A percentile compares a stretch with the other conserved stretches of the same genome.
phyloP scores from a whole-genome alignment of 2,113 vertebrate genomes.

The Glareola pratincola region DNA sequence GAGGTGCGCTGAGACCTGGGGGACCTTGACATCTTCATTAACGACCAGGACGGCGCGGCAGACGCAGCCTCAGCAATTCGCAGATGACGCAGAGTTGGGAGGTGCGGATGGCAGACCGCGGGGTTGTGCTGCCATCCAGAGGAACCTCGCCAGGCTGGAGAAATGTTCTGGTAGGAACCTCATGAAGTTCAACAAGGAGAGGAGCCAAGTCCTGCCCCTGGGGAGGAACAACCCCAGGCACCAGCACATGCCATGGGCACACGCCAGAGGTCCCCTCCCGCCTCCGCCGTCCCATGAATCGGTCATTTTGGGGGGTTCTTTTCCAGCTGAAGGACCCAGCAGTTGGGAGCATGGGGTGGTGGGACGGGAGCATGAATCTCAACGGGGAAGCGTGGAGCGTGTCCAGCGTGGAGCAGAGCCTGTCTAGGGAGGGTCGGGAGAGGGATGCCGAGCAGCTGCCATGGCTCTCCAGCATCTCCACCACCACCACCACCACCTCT shows the following conservation, averaged over 20 bases:
- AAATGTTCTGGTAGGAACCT: neutral
- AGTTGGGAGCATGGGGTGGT: fast-evolving
- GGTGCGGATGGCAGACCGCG: fast-evolving
- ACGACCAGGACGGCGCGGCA: neutral
- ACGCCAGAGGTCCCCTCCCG: neutral
- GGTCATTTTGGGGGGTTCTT: neutral
- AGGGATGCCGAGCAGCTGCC: neutral
- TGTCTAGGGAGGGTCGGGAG: neutral
- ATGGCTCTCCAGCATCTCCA: neutral
- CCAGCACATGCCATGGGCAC: neutral
- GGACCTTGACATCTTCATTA: neutral
- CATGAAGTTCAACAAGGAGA: neutral
- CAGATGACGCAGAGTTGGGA: neutral
- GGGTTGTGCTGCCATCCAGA: neutral
- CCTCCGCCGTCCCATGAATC: fast-evolving
- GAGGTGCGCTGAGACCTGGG: neutral
- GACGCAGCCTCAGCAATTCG: neutral
- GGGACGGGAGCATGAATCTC: neutral
- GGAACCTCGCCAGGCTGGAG: neutral
- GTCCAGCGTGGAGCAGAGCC: fast-evolving
- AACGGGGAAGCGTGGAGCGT: fast-evolving
- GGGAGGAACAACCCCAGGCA: neutral
- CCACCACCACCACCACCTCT: too few species aligned
- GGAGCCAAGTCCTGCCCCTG: neutral
- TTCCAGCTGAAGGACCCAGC: neutral